Evolutionary conservation across 2,888 invertebrate genomes (phyloP).

Genomic region (Rhogogaster chlorosoma): DNA sequence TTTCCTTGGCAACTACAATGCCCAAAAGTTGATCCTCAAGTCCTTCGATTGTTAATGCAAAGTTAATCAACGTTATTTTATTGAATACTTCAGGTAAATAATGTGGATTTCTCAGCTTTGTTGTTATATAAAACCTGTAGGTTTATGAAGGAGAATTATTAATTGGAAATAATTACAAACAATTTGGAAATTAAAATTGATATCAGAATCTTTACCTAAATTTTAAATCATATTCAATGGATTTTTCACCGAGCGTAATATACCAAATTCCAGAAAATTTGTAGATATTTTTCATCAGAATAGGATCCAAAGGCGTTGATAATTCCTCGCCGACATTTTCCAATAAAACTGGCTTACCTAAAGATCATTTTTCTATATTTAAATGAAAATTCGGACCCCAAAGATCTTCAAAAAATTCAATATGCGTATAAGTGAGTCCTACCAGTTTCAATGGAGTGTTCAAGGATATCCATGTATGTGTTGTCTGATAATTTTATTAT

Average conservation of each 20-base stretch:
- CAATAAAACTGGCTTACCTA: conserved; percentile 85
- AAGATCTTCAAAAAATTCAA: background rate
- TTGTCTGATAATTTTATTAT: conserved; percentile 87
- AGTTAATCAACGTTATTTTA: conserved; percentile 91
- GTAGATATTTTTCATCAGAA: conserved; percentile 87
- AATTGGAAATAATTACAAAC: background rate
- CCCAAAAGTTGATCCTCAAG: conserved; percentile 91
- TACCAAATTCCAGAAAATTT: conserved; percentile 87
- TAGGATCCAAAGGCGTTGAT: conserved; percentile 89
- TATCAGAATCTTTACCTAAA: conserved; percentile 76
- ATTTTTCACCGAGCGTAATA: conserved; percentile 88
- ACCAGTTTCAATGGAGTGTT: conserved; percentile 87
- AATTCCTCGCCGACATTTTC: conserved; percentile 89
- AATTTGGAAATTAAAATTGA: background rate
- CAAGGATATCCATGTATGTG: conserved; percentile 88
- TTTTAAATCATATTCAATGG: conserved; percentile 87
- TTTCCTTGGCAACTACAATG: conserved; percentile 91
- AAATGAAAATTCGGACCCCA: background rate
- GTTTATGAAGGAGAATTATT: background rate
- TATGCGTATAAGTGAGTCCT: conserved; percentile 12
- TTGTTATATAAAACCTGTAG: conserved; percentile 87
- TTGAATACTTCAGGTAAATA: conserved; percentile 92
- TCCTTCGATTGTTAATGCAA: conserved; percentile 90
- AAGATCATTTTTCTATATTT: background rate
- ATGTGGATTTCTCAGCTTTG: conserved; percentile 91